phyloP scores from a whole-genome alignment of 2,113 vertebrate genomes.

The Pterocles burchelli region DNA sequence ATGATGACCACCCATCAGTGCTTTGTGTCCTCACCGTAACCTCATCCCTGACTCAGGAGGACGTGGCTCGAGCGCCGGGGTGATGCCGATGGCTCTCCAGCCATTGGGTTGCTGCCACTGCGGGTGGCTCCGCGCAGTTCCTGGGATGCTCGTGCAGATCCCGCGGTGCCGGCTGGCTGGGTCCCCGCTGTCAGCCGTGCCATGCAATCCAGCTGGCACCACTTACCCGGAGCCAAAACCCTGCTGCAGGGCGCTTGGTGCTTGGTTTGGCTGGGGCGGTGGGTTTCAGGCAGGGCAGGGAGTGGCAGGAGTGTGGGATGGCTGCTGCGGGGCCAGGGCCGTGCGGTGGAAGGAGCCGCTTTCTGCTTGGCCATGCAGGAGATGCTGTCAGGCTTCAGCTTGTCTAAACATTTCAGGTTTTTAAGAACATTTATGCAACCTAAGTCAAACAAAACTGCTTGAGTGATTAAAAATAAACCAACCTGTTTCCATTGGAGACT shows the following conservation, averaged over 20 bases:
- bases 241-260: not conserved
- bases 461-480: slow-evolving; percentile 29
- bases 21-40: not conserved
- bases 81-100: not conserved
- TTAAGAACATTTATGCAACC: slow-evolving; percentile 4
- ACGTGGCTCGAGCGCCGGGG: accelerated
- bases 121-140: accelerated
- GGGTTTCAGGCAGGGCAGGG: not conserved
- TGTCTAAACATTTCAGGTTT: not conserved
- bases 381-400: not conserved
- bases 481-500: not conserved
- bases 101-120: not conserved
- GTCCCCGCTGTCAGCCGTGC: not conserved
- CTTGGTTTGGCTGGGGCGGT: not conserved
- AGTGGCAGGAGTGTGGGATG: accelerated
- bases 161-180: not conserved
- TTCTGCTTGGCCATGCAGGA: not conserved
- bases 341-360: accelerated
- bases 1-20: not conserved
- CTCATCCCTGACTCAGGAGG: not conserved
- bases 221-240: not conserved
- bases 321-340: not conserved
- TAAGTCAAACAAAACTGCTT: not conserved
- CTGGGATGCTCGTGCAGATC: not conserved
- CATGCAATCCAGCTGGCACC: not conserved